Base-by-base conservation (phyloP, 2,113 vertebrate species). In the Miniopterus natalensis region DNA sequence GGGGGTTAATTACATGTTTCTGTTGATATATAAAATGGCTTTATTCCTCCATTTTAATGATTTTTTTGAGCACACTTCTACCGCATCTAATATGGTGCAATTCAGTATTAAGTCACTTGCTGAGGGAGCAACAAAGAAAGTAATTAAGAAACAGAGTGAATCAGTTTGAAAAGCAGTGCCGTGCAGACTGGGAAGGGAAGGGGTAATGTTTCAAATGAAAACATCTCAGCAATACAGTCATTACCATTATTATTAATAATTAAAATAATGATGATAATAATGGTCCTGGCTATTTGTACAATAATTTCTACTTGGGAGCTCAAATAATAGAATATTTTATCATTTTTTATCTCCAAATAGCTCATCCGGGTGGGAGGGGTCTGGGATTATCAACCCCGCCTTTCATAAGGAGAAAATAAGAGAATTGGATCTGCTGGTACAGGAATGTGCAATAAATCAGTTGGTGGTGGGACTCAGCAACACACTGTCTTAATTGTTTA, bases 191-290 rank as follows among this genome's bases (percentile, higher is more conserved):
- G 27, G 47, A 75, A 91, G 70, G 27, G 25, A 88, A 91, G n/a
- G 84, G 31, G 20, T 23, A 81, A 40, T 88, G 10, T 78, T 96
- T 88, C 66, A 71, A 47, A 84, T 47, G 31, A 88, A 93, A 92
- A 36, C 61, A 86, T 47, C 31, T 90, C 63, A 21, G 49, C 59
- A 85, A 96, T 78, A 3, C 77, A 11, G 21, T 27, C 29, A 89
- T 80, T 47, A 70, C 8, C 7, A 65, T 55, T 63, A 71, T 71
- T 88, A 70, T 47, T 90, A 88, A 63, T 70, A 86, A 94, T 88
- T 88, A 92, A 79, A 94, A 71, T 87, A 87, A 90, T 80, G 10
- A 89, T 59, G 11, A 93, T 86, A 53, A 70, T 68, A 45, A 94
- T 40, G 45, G 80, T 61, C 70, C 23, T 63, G 77, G 29, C 5